Conservation (phyloP, 1,140 invertebrate genomes). For the Chionoecetes opilio region DNA sequence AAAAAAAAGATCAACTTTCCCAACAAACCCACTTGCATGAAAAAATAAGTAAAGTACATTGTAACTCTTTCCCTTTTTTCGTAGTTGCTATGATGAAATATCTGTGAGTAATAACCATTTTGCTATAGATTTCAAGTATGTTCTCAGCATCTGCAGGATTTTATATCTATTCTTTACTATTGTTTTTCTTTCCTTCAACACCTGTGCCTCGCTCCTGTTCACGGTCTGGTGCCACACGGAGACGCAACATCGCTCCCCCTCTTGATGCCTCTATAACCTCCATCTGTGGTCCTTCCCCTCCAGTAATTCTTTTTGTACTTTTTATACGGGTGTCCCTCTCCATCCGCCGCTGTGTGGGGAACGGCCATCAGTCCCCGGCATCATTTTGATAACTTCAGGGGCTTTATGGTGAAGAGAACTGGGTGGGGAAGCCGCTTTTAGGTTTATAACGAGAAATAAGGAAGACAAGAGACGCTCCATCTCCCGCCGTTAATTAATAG, state of each 20-base stretch:
- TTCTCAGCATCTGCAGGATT: too few species aligned
- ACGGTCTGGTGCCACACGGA: too few species aligned
- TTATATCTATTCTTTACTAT: too few species aligned
- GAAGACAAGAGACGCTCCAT: slow-evolving; percentile 40
- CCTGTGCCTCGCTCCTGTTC: too few species aligned
- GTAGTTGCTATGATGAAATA: too few species aligned
- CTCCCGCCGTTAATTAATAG: slow-evolving; percentile 40
- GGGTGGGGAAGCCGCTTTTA: not conserved
- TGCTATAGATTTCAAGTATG: too few species aligned
- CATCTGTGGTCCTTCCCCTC: not conserved
- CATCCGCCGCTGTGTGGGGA: not conserved
- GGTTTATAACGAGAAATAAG: slow-evolving; percentile 40
- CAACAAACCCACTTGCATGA: too few species aligned
- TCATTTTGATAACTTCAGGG: not conserved
- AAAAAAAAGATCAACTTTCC: too few species aligned
- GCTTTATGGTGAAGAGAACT: not conserved
- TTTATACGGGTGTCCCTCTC: slow-evolving; percentile 7
- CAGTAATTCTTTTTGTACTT: not conserved
- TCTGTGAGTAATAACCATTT: too few species aligned
- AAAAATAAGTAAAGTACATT: too few species aligned
- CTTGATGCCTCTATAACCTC: not conserved
- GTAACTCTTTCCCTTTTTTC: too few species aligned
- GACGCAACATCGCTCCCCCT: not conserved
- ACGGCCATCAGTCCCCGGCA: not conserved
- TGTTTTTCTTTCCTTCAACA: too few species aligned